These are phyloP conservation scores for Agrilus biguttatus DNA, from an alignment of 2,888 invertebrate species.

Conservation along the genomic window DNA sequence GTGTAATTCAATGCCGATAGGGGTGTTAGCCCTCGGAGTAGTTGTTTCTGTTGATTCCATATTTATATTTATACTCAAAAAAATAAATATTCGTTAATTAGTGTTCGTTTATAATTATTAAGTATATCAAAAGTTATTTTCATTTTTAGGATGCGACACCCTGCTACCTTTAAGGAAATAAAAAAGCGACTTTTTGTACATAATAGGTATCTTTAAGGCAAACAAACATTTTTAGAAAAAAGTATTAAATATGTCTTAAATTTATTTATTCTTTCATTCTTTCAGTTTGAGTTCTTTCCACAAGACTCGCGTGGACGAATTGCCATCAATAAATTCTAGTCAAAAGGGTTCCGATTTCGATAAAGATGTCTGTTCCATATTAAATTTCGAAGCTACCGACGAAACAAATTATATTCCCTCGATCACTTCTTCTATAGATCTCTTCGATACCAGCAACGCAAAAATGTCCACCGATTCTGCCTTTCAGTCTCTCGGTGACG, in stretches of 20 bases:
- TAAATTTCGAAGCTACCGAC: slow-evolving; percentile 27
- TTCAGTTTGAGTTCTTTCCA: slow-evolving; percentile 18
- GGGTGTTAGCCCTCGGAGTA: too few relatives aligned
- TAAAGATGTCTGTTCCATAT: slow-evolving; percentile 11
- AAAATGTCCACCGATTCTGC: slow-evolving; percentile 40
- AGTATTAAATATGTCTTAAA: neutral
- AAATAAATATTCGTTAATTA: too few relatives aligned
- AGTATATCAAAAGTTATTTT: too few relatives aligned
- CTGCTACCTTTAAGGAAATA: too few relatives aligned
- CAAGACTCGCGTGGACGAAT: slow-evolving; percentile 13
- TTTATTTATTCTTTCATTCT: slow-evolving; percentile 3
- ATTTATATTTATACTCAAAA: too few relatives aligned
- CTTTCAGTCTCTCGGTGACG: slow-evolving; percentile 32
- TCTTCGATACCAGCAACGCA: slow-evolving; percentile 35
- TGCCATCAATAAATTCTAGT: slow-evolving; percentile 8
- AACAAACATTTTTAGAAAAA: neutral
- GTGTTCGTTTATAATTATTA: too few relatives aligned
- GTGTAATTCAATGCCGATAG: too few relatives aligned
- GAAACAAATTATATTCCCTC: slow-evolving; percentile 15
- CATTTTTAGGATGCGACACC: too few relatives aligned
- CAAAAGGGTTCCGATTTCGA: slow-evolving; percentile 10
- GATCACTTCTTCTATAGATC: slow-evolving; percentile 8
- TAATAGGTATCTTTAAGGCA: too few relatives aligned
- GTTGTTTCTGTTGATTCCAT: too few relatives aligned
- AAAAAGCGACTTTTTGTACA: too few relatives aligned